phyloP scores from a whole-genome alignment of 1,140 invertebrate species.

The Megalopta genalis region DNA sequence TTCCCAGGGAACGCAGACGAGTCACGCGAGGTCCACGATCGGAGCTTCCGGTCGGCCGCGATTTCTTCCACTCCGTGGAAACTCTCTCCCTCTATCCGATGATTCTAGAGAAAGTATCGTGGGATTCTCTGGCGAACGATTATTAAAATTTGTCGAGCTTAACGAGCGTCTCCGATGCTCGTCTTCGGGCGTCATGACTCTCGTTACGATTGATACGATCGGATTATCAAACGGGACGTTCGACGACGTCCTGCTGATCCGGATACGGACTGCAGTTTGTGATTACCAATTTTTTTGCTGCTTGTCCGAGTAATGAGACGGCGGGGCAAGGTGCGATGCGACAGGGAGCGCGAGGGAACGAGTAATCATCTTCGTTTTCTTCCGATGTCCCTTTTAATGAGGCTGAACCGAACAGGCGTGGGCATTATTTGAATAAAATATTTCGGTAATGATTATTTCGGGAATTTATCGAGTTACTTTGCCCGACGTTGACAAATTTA shows the following conservation, averaged over 20 bases:
- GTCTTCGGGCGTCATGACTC: background rate
- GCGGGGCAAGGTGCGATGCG: constrained; percentile 14
- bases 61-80: background rate
- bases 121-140: background rate
- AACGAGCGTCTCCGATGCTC: background rate
- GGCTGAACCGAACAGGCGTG: constrained; percentile 1
- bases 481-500: too few relatives aligned
- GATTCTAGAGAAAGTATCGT: too few relatives aligned
- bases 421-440: constrained; percentile 1
- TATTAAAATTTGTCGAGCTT: background rate
- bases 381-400: constrained; percentile 6
- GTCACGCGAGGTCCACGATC: constrained; percentile 55
- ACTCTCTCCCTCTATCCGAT: background rate
- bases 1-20: constrained; percentile 24
- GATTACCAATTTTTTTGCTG: background rate
- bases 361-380: constrained; percentile 29
- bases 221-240: constrained; percentile 3
- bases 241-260: background rate
- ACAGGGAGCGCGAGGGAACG: constrained; percentile 18
- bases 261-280: background rate
- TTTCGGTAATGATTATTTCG: too few relatives aligned
- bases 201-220: background rate
- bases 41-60: constrained; percentile 23
- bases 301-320: background rate
- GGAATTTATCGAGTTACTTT: too few relatives aligned